Evolutionary conservation across 2,888 invertebrate species (phyloP).

Genomic region (Thelaira solivaga): DNA sequence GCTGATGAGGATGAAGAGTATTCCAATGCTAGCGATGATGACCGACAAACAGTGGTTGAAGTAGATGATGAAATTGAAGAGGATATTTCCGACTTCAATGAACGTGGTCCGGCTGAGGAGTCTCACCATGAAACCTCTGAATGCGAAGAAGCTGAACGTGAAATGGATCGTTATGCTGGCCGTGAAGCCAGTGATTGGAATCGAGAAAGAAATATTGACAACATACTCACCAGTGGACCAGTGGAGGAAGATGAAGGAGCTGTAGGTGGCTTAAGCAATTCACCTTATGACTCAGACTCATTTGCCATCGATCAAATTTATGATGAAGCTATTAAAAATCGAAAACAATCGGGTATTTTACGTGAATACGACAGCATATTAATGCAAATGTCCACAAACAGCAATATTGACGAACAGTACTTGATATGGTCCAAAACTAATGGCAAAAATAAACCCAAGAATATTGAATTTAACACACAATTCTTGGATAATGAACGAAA

Average conservation of each 20-base stretch:
- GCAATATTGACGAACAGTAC: slow-evolving; percentile 67
- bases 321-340: slow-evolving; percentile 74
- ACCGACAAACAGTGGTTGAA: slow-evolving; percentile 75
- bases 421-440: slow-evolving; percentile 69
- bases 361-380: slow-evolving; percentile 74
- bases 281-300: slow-evolving; percentile 71
- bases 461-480: slow-evolving; percentile 56
- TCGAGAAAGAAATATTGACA: slow-evolving; percentile 65
- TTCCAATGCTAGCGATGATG: slow-evolving; percentile 74
- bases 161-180: slow-evolving; percentile 72
- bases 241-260: slow-evolving; percentile 70
- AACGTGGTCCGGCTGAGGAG: slow-evolving; percentile 73
- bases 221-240: slow-evolving; percentile 31
- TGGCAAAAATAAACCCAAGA: slow-evolving; percentile 37
- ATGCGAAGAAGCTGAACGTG: slow-evolving; percentile 75
- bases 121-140: slow-evolving; percentile 76
- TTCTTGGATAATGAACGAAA: slow-evolving; percentile 69
- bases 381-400: slow-evolving; percentile 67
- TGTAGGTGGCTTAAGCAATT: slow-evolving; percentile 65
- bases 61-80: slow-evolving; percentile 75
- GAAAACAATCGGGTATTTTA: slow-evolving; percentile 74
- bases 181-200: slow-evolving; percentile 73
- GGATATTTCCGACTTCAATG: slow-evolving; percentile 74
- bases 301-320: slow-evolving; percentile 75
- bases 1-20: slow-evolving; percentile 66